These are phyloP conservation scores for Drosophila picticornis DNA, from an alignment of 2,888 invertebrate species.

Conservation along the genomic window DNA sequence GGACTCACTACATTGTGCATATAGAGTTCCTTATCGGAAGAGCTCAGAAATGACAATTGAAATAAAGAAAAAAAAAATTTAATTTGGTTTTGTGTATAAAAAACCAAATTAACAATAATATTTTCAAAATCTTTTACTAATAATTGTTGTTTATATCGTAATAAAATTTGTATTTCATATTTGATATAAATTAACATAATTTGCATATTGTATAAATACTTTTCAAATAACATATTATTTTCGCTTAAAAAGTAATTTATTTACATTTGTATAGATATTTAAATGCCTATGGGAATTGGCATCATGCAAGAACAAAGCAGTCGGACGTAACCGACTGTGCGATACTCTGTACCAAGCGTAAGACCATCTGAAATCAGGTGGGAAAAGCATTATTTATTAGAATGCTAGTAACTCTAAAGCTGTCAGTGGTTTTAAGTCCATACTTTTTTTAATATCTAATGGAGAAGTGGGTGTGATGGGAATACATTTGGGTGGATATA, in stretches of 20 bases:
- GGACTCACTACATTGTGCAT: constrained; percentile 1
- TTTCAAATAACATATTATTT: constrained; percentile 7
- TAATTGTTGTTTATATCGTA: not conserved
- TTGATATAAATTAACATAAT: not conserved
- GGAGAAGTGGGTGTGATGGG: not conserved
- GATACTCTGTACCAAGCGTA: not conserved
- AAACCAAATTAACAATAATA: not conserved
- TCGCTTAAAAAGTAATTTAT: constrained; percentile 11
- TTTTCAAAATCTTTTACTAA: not conserved
- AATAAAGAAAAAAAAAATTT: too few species aligned
- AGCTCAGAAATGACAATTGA: not conserved
- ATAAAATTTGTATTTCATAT: not conserved
- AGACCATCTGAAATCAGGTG: not conserved
- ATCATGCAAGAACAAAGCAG: not conserved
- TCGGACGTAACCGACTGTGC: not conserved
- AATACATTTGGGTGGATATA: not conserved
- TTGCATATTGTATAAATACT: not conserved
- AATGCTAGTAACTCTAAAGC: not conserved
- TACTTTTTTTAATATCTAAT: not conserved
- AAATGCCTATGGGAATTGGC: constrained; percentile 29
- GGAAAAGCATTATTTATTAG: not conserved
- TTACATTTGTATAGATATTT: constrained; percentile 14
- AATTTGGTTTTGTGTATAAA: constrained; percentile 4
- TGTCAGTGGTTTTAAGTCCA: not conserved
- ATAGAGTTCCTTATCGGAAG: not conserved